Evolutionary conservation across 1,140 invertebrate genomes (phyloP).

Genomic region (Berghia stephanieae): DNA sequence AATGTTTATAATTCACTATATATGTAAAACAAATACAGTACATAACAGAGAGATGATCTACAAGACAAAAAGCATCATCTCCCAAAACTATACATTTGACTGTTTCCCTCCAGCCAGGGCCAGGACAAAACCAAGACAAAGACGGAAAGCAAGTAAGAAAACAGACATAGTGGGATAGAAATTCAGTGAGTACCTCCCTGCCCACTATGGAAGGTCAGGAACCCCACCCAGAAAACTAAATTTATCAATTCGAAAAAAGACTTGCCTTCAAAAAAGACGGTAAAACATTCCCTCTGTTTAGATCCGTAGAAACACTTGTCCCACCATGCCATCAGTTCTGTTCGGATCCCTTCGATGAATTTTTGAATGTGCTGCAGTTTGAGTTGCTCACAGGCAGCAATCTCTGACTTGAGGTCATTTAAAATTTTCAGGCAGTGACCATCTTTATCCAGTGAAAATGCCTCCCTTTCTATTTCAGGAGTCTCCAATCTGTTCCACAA

Average conservation of each 20-base stretch:
- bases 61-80: too few species aligned
- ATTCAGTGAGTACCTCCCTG: too few species aligned
- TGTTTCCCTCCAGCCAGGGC: too few species aligned
- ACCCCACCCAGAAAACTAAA: too few species aligned
- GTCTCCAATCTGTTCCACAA: constrained; percentile 76
- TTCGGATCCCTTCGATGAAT: constrained; percentile 76
- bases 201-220: too few species aligned
- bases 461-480: constrained; percentile 67
- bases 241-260: constrained; percentile 3
- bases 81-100: too few species aligned
- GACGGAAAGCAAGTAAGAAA: too few species aligned
- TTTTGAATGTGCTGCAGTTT: constrained; percentile 75
- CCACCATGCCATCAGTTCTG: constrained; percentile 78
- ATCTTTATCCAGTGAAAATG: constrained; percentile 69
- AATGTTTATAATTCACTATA: too few species aligned
- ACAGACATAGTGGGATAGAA: too few species aligned
- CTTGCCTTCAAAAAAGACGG: constrained; percentile 46
- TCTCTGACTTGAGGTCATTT: constrained; percentile 70
- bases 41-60: too few species aligned
- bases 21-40: too few species aligned
- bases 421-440: constrained; percentile 69
- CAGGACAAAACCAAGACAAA: too few species aligned
- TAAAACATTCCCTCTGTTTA: constrained; percentile 73
- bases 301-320: constrained; percentile 76
- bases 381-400: constrained; percentile 73